Evolutionary conservation across 2,888 invertebrate genomes (phyloP).

Genomic region (Brachyptera putata): DNA sequence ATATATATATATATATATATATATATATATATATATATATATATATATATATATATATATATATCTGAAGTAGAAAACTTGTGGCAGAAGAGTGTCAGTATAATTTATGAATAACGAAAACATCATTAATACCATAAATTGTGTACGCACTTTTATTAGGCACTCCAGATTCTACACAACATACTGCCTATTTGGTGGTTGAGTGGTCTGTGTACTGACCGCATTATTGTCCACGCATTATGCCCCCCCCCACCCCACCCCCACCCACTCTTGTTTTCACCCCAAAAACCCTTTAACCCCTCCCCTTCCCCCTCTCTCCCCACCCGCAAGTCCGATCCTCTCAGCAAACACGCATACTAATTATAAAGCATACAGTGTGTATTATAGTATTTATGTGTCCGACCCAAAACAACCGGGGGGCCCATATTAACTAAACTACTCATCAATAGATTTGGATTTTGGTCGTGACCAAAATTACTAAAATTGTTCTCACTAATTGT

Average conservation of each 20-base stretch:
- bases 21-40: too few relatives aligned
- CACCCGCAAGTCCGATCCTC: too few relatives aligned
- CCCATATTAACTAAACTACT: not conserved
- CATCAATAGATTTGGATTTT: slow-evolving; percentile 6
- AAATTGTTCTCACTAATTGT: slow-evolving; percentile 10
- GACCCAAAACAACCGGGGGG: not conserved
- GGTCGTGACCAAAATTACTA: not conserved
- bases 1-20: too few relatives aligned
- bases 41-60: too few relatives aligned
- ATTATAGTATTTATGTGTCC: not conserved
- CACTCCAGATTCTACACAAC: not conserved
- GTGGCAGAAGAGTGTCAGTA: too few relatives aligned
- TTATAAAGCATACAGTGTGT: not conserved
- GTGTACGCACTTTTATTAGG: not conserved
- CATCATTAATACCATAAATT: not conserved
- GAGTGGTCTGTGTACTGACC: not conserved
- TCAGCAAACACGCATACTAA: not conserved
- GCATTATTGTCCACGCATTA: slow-evolving; percentile 4
- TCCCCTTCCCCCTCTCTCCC: too few relatives aligned
- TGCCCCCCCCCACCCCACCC: not conserved
- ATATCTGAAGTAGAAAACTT: too few relatives aligned
- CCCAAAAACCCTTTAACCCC: too few relatives aligned
- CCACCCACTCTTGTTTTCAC: too few relatives aligned
- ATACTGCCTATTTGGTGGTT: not conserved
- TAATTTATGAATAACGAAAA: too few relatives aligned